Base-by-base conservation (phyloP, 2,888 invertebrate species). In the Cephalotes varians region DNA sequence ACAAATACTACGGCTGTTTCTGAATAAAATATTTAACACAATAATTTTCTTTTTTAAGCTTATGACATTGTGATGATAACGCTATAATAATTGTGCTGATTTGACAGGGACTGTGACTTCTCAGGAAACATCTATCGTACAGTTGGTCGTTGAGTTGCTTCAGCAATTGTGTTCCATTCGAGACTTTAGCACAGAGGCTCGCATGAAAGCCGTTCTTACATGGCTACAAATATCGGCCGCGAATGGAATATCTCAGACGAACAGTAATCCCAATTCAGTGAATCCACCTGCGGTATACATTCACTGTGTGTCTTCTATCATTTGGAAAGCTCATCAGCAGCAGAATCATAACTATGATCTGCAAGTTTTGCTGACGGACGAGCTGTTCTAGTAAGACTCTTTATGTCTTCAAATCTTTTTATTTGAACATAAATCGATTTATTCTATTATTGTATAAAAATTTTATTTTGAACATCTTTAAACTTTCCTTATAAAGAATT, bases 291-390 rank as follows among this genome's bases (percentile, higher is more conserved):
- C 96, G 25, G 95, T 95, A 56, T 96, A 97, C 89, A 95, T 97
- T 69, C 98, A 98, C 90, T 97, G 97, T 85, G 96, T 98, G 62
- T 97, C 98, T 5, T 97, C 98, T 54, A 97, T 98, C 64, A 94
- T 98, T 84, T 98, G 97, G 97, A 96, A 96, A 34, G 95, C 97
- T 18, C 96, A 97, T 91, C 96, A 96, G 86, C 95, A 96, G 21
- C 90, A 90, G 62, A 95, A 95, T 80, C 95, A 96, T 18, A 94
- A 96, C 58, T 96, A 96, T 18, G 96, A 97, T 92, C 93, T 98
- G 34, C 95, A 96, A 56, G 95, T 96, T 34, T 94, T 98, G 80
- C 96, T 98, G 58, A 97, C 97, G 0, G 96, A 96, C 74, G 97
- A 97, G 60, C 94, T 98, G 1, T 98, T 98, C 92, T 97, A 97